Percentiles rank a stretch among this genome's conserved stretches.
These are phyloP conservation scores for Acanthisitta chloris DNA, from an alignment of 2,113 vertebrate genomes.

Conservation along the genomic window DNA sequence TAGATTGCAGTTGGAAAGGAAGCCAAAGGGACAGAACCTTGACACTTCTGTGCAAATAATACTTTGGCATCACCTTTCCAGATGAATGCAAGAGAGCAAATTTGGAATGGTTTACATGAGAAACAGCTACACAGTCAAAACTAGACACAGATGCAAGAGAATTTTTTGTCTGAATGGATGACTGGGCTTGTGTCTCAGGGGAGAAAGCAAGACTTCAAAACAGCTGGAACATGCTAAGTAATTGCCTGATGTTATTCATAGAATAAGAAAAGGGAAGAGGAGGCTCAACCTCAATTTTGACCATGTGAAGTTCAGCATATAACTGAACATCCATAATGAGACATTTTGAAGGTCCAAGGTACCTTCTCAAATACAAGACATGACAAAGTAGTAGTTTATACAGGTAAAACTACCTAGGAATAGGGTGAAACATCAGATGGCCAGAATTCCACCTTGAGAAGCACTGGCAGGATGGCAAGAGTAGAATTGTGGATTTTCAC, in stretches of 20 bases:
- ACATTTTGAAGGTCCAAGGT: neutral
- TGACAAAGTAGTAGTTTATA: neutral
- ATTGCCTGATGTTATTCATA: neutral
- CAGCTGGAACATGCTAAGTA: neutral
- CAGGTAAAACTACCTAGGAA: neutral
- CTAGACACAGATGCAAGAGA: neutral
- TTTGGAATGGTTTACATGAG: neutral
- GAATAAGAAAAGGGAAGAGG: neutral
- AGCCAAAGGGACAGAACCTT: neutral
- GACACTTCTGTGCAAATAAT: neutral
- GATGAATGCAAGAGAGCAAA: neutral
- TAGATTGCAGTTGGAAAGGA: neutral
- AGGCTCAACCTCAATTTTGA: neutral
- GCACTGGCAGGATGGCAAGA: neutral
- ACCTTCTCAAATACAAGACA: neutral
- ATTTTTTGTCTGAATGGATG: neutral
- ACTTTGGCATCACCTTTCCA: neutral
- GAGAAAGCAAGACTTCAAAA: neutral
- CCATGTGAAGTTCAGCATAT: fast-evolving
- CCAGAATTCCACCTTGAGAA: neutral
- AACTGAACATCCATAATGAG: neutral
- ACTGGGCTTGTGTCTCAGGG: neutral
- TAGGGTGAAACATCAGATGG: neutral
- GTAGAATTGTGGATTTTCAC: neutral
- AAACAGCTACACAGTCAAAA: neutral